Conservation (phyloP, 1,140 invertebrate genomes). For the Vanessa tameamea region DNA sequence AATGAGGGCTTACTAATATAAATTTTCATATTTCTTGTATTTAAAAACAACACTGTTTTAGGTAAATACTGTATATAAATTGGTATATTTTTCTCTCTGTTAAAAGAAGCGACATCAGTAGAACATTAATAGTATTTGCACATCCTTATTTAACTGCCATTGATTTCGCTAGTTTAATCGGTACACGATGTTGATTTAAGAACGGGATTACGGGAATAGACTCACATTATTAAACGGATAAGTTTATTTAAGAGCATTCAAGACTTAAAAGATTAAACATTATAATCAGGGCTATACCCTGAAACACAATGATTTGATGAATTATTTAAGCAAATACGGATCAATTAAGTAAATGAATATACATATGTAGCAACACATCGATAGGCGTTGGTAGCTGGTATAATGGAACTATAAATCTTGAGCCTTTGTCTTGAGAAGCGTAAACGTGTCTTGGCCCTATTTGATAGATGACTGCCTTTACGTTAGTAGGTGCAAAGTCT, state of each 20-base stretch:
- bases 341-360: slow-evolving; percentile 19
- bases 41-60: no score
- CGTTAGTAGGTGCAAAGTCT: slow-evolving; percentile 16
- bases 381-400: slow-evolving; percentile 16
- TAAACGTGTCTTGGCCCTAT: slow-evolving; percentile 25
- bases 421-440: slow-evolving; percentile 31
- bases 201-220: slow-evolving; percentile 20
- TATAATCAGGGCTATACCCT: background rate
- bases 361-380: slow-evolving; percentile 17
- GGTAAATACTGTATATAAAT: no score
- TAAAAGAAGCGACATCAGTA: background rate
- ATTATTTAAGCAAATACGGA: background rate
- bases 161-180: slow-evolving; percentile 13
- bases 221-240: slow-evolving; percentile 19
- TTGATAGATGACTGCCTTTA: slow-evolving; percentile 36
- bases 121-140: background rate
- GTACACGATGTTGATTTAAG: slow-evolving; percentile 14
- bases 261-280: background rate
- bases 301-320: background rate
- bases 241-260: slow-evolving; percentile 1
- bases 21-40: no score
- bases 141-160: slow-evolving; percentile 18
- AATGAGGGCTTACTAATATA: no score
- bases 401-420: slow-evolving; percentile 39
- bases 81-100: no score